phyloP scores from a whole-genome alignment of 2,797 vertebrate genomes.

The Falco berigora region DNA sequence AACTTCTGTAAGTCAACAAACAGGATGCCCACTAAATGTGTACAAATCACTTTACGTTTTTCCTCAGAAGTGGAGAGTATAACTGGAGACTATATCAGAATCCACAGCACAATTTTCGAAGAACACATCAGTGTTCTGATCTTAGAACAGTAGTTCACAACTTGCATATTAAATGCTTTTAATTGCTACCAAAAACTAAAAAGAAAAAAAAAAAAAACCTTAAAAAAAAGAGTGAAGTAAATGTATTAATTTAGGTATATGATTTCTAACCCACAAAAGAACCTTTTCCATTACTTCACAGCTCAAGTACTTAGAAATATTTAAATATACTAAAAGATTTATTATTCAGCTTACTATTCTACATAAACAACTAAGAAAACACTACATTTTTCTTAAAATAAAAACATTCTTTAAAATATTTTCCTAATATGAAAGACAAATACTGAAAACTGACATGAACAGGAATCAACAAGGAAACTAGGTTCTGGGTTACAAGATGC shows the following conservation, averaged over 20 bases:
- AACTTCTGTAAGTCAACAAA: background rate
- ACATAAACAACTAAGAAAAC: background rate
- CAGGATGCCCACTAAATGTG: fast-evolving
- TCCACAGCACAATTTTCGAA: background rate
- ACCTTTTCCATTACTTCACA: background rate
- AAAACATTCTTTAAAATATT: background rate
- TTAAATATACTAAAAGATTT: background rate
- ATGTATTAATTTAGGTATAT: background rate
- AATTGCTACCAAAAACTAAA: background rate
- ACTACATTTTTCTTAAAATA: background rate
- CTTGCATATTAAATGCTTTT: background rate
- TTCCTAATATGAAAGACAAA: background rate
- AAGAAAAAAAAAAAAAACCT: background rate
- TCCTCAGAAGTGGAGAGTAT: background rate
- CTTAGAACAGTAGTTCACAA: background rate
- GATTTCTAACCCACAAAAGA: background rate
- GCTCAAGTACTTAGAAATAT: background rate
- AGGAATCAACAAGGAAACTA: background rate
- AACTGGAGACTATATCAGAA: background rate
- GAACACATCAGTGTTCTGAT: background rate
- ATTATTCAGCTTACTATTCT: background rate
- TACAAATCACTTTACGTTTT: background rate
- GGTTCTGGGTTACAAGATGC: background rate
- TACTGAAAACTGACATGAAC: background rate
- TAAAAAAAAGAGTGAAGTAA: background rate